Conservation (phyloP, 2,113 vertebrate species). For the Carassius gibelio region DNA sequence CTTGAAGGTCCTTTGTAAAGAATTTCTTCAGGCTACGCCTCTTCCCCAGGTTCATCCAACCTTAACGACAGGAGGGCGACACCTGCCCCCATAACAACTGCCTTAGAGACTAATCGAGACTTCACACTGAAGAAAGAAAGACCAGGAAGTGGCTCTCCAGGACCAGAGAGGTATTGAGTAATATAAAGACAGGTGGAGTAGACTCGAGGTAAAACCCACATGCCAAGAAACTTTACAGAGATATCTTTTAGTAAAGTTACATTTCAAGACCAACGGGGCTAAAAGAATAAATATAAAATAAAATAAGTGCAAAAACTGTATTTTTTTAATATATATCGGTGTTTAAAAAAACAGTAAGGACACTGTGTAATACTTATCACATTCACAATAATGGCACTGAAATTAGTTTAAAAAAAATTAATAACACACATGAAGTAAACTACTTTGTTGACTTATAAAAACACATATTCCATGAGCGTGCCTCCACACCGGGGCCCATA, state of each 20-base stretch:
- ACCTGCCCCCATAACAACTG: slow-evolving; percentile 61
- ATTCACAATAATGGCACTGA: neutral
- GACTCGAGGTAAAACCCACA: neutral
- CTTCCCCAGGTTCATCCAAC: slow-evolving; percentile 37
- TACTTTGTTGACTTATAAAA: neutral
- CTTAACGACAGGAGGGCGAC: slow-evolving; percentile 51
- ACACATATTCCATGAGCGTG: neutral
- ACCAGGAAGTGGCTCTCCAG: neutral
- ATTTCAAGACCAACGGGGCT: neutral
- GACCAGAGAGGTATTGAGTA: neutral
- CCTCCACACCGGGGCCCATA: neutral
- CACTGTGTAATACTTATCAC: neutral
- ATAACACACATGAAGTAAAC: neutral
- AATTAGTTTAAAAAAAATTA: neutral
- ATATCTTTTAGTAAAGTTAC: neutral
- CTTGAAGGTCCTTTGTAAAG: slow-evolving; percentile 60
- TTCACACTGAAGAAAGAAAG: neutral
- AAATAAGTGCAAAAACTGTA: too few relatives aligned
- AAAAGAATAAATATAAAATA: neutral
- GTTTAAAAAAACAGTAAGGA: neutral
- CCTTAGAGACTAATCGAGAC: slow-evolving; percentile 53
- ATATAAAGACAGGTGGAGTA: neutral
- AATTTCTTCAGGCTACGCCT: slow-evolving; percentile 54
- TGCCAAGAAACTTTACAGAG: neutral
- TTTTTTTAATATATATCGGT: too few relatives aligned